Evolutionary conservation across 2,797 vertebrate species (phyloP).

Genomic region (Morus bassanus): DNA sequence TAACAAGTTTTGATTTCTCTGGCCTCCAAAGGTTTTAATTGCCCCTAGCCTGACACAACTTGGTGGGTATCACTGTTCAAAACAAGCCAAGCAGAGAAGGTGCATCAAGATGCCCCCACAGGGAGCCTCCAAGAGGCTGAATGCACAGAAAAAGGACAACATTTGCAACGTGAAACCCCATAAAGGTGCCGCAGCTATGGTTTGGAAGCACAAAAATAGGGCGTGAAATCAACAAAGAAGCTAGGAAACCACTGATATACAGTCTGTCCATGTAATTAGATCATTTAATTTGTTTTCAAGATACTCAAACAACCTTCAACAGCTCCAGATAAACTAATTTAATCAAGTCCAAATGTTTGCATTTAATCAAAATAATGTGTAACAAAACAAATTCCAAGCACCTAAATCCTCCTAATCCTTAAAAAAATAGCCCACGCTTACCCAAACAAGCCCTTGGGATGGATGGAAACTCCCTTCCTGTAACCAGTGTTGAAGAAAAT

Average conservation of each 20-base stretch:
- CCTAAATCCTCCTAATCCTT: constrained; percentile 66
- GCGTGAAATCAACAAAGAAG: neutral
- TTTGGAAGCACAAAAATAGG: neutral
- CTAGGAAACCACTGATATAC: neutral
- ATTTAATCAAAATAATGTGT: constrained; percentile 69
- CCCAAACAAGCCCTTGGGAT: constrained; percentile 51
- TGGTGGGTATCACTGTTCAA: neutral
- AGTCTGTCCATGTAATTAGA: constrained; percentile 16
- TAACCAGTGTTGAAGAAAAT: neutral
- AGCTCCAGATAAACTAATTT: constrained; percentile 27
- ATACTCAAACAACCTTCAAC: neutral
- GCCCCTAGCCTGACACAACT: neutral
- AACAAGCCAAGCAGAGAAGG: neutral
- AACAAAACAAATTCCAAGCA: constrained; percentile 71
- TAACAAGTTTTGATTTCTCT: neutral
- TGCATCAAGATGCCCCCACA: neutral
- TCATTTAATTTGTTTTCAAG: constrained; percentile 46
- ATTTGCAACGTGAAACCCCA: neutral
- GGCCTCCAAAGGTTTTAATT: neutral
- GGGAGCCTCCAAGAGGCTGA: neutral
- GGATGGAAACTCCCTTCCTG: constrained; percentile 17
- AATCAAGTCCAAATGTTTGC: constrained; percentile 56
- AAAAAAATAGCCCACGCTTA: constrained; percentile 19
- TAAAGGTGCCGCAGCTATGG: neutral
- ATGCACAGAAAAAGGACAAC: neutral